A percentile compares a stretch with the other conserved stretches of the same genome.
Evolutionary conservation across 2,888 invertebrate species (phyloP).

Genomic region (Gandaritis pyraliata): DNA sequence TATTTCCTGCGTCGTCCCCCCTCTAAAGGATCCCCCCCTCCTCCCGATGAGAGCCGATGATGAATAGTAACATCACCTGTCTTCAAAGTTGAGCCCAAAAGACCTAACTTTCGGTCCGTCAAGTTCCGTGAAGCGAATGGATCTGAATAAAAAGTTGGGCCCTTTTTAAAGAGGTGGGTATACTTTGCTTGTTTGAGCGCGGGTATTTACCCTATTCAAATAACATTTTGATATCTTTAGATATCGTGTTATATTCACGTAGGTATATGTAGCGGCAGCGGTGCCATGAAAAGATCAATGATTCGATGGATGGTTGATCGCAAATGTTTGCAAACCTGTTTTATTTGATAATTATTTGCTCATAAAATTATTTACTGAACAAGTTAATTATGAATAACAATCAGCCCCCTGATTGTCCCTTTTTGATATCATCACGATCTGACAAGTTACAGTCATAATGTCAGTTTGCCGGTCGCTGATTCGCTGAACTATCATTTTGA

Average conservation of each 20-base stretch:
- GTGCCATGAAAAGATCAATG: neutral
- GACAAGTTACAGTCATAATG: too few species aligned
- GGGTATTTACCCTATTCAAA: slow-evolving; percentile 34
- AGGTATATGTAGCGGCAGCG: neutral
- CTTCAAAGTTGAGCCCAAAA: slow-evolving; percentile 38
- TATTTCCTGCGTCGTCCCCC: slow-evolving; percentile 54
- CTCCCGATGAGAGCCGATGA: slow-evolving; percentile 38
- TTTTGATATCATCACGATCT: too few species aligned
- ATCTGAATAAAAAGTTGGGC: slow-evolving; percentile 40
- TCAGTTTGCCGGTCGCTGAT: too few species aligned
- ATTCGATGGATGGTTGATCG: slow-evolving; percentile 2
- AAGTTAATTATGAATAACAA: neutral
- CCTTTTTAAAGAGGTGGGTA: slow-evolving; percentile 41
- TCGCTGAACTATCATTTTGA: too few species aligned
- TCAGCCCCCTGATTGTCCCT: too few species aligned
- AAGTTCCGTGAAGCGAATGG: slow-evolving; percentile 45
- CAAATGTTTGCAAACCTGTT: neutral
- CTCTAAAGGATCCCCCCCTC: slow-evolving; percentile 22
- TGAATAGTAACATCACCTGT: slow-evolving; percentile 54
- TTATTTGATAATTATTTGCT: slow-evolving; percentile 1
- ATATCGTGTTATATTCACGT: slow-evolving; percentile 2
- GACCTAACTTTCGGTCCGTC: slow-evolving; percentile 41
- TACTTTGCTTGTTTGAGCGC: slow-evolving; percentile 34
- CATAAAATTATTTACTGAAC: slow-evolving; percentile 1
- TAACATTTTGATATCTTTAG: slow-evolving; percentile 21